Base-by-base conservation (phyloP, 2,888 invertebrate genomes). In the Limenitis camilla region DNA sequence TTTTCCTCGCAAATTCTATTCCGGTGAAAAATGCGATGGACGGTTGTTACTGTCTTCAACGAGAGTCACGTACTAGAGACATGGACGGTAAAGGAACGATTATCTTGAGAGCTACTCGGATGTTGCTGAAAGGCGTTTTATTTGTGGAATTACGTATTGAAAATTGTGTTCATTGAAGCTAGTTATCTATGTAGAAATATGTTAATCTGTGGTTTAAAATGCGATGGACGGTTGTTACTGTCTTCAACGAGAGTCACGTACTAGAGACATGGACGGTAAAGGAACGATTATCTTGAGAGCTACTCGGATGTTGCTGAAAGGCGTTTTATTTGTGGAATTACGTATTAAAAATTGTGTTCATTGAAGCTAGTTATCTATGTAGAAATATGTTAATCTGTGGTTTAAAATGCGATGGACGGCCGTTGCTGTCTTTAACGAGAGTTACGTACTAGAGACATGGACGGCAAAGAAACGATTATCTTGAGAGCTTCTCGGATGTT, bases 161-260 rank as follows among this genome's bases (percentile, higher is more conserved):
- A 1, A 32, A 44, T 7, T 33, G 6, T 43, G n/a, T n/a, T n/a
- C n/a, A n/a, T n/a, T n/a, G n/a, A n/a, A n/a, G n/a, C n/a, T n/a
- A n/a, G n/a, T n/a, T n/a, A n/a, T n/a, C n/a, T n/a, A n/a, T n/a
- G n/a, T n/a, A n/a, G n/a, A n/a, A n/a, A n/a, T n/a, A n/a, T n/a
- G n/a, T n/a, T n/a, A n/a, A n/a, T n/a, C n/a, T n/a, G n/a, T n/a
- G 40, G 68, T 73, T 75, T 76, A 81, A 82, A 80, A 81, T 79
- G 72, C 73, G 74, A 69, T 56, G 62, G 65, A 63, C 64, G 51
- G 35, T 36, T 64, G 61, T 63, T 65, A 60, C 65, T 68, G 69
- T 71, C 72, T 74, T 56, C 50, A 62, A 41, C 62, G 67, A 74
- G 74, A 81, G 80, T 81, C 82, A 83, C 82, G 81, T 82, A 75